Base-by-base conservation (phyloP, 2,888 invertebrate species). In the Lathronympha strigana region DNA sequence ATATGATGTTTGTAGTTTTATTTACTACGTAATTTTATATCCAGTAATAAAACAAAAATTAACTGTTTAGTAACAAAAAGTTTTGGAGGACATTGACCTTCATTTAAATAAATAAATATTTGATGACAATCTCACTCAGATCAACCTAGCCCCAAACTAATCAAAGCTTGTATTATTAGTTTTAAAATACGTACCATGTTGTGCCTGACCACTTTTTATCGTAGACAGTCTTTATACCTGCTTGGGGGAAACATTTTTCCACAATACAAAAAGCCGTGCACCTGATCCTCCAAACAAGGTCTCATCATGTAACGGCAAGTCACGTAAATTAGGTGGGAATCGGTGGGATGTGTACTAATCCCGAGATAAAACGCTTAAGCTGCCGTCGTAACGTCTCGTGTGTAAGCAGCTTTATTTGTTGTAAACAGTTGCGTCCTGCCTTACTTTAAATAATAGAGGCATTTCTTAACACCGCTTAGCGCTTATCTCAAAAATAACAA, bases 291-390 rank as follows among this genome's bases (percentile, higher is more conserved):
- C 76, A 78, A 84, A 86, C 82, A 86, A 78, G 79, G 78, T 78
- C 76, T 80, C 83, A 81, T 86, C 84, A 84, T 84, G 86, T 84
- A 77, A 83, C 81, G 74, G 78, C 74, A 80, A 87, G 82, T 85
- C 86, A 82, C 86, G 87, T 86, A 88, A 89, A 88, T 89, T 89
- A 88, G 88, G 82, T 81, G 78, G 81, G 83, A 88, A 88, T 89
- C 88, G 88, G 82, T 81, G 78, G 80, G 83, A 85, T 87, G 81
- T 84, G 81, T 84, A 86, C 82, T 88, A 88, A 90, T 87, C 88
- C 88, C 71, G 73, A 87, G 88, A 86, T 88, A 86, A 88, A 88
- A 87, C 81, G 84, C 76, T 83, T 85, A 86, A 88, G 84, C 86
- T 79, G 76, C 76, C 81, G 81, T 78, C 80, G 80, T 84, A 82